Base-by-base conservation (phyloP, 2,113 vertebrate species). In the Oreochromis spilurus region DNA sequence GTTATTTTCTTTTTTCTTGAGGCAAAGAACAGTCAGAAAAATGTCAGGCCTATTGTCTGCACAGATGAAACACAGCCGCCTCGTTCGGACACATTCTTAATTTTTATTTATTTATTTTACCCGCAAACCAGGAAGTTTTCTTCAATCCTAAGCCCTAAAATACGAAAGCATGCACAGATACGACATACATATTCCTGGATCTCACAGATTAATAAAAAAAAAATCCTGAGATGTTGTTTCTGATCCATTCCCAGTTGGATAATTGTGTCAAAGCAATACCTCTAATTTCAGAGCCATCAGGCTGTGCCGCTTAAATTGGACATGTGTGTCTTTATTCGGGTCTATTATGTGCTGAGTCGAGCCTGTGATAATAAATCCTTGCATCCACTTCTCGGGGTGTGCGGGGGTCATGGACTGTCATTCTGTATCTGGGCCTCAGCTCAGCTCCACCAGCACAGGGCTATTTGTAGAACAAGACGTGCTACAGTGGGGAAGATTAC, bases 401-500 rank as follows among this genome's bases (percentile, higher is more conserved):
- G 70, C 26, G 26, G 88, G 87, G 81, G 78, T 88, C 65, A 34
- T 10, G 81, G 79, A 82, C 90, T 87, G 92, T 91, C 92, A 90
- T 81, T 36, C 21, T 54, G 55, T 85, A 58, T 60, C 29, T 5
- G 3, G 40, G 54, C 92, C 36, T 75, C 19, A 3, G 52, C 38
- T 72, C 36, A 14, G 86, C 81, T 78, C 81, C 82, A 14, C 58
- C 57, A 87, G 89, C 91, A 90, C 89, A 88, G 85, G 70, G 38
- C 14, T 70, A 81, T 85, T 89, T 93, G 88, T 89, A 91, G 86
- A 92, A 93, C 94, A 90, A 91, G 92, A 93, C 88, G 89, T 92
- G 90, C 84, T 85, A 77, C 43, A 87, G 85, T 60, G 67, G 12
- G 60, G 90, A 89, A 88, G 92, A 92, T 92, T 91, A 87, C 50